Percentiles rank a stretch among this genome's conserved stretches.
phyloP scores from a whole-genome alignment of 2,113 vertebrate genomes.

The Colius striatus region DNA sequence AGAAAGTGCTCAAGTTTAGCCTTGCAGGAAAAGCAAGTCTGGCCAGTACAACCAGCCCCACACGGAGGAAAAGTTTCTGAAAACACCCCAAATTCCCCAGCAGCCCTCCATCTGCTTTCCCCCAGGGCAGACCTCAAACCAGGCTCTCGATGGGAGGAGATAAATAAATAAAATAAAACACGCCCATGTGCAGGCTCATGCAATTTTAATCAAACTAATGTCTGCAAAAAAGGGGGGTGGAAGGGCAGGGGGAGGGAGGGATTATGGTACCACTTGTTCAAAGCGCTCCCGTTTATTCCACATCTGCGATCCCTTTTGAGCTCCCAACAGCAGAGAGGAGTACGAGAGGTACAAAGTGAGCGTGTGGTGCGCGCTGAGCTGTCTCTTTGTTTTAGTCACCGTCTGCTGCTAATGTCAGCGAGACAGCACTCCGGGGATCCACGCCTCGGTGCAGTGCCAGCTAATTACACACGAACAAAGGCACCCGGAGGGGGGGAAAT shows the following conservation, averaged over 20 bases:
- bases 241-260: neutral
- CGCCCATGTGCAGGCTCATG: neutral
- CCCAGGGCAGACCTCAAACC: constrained; percentile 1
- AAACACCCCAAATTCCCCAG: neutral
- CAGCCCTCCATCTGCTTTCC: neutral
- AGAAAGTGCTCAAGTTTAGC: neutral
- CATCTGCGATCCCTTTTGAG: constrained; percentile 13
- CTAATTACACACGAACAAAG: neutral
- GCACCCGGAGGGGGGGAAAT: neutral
- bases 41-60: neutral
- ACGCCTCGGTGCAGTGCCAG: neutral
- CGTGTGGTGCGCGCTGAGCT: neutral
- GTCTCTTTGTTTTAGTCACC: constrained; percentile 41
- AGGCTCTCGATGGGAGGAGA: neutral
- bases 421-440: neutral
- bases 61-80: neutral
- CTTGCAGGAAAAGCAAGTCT: constrained; percentile 51
- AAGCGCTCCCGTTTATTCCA: constrained; percentile 9
- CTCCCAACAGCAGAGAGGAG: neutral
- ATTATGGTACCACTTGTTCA: constrained; percentile 30
- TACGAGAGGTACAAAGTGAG: neutral
- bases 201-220: constrained; percentile 73
- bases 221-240: neutral
- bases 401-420: constrained; percentile 19
- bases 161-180: constrained; percentile 37